These are phyloP conservation scores for Petrolisthes manimaculis DNA, from an alignment of 2,888 invertebrate genomes.

Conservation along the genomic window DNA sequence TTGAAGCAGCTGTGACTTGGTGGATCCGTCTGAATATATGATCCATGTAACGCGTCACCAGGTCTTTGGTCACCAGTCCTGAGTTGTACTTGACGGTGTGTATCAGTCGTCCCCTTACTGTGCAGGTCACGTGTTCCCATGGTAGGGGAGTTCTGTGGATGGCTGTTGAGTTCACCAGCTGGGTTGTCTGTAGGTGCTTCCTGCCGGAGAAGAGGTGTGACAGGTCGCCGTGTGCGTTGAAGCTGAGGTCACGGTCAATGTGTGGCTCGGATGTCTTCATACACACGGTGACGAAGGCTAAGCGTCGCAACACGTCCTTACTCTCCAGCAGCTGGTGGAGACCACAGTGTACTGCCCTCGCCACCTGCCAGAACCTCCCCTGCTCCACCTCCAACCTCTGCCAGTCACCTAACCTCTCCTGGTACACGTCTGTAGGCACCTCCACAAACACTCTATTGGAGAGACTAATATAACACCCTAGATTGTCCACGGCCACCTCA, in stretches of 20 bases:
- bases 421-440: not conserved
- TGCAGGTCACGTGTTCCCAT: conserved; percentile 4
- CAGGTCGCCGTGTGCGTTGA: conserved; percentile 9
- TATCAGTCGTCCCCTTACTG: not conserved
- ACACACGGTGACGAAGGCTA: not conserved
- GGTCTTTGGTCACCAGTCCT: not conserved
- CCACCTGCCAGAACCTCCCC: not conserved
- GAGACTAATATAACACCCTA: not conserved
- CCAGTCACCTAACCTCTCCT: not conserved
- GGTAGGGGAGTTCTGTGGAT: not conserved
- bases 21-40: not conserved
- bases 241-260: not conserved
- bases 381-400: not conserved
- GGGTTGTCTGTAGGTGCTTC: not conserved
- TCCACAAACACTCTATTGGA: not conserved
- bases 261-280: not conserved
- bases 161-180: conserved; percentile 7
- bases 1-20: not conserved
- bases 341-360: not conserved
- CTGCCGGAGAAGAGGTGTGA: not conserved
- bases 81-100: conserved; percentile 27
- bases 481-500: not conserved
- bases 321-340: not conserved
- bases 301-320: not conserved
- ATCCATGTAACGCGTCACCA: conserved; percentile 5